Conservation (phyloP, 2,113 vertebrate species). For the Gobiocypris rarus region DNA sequence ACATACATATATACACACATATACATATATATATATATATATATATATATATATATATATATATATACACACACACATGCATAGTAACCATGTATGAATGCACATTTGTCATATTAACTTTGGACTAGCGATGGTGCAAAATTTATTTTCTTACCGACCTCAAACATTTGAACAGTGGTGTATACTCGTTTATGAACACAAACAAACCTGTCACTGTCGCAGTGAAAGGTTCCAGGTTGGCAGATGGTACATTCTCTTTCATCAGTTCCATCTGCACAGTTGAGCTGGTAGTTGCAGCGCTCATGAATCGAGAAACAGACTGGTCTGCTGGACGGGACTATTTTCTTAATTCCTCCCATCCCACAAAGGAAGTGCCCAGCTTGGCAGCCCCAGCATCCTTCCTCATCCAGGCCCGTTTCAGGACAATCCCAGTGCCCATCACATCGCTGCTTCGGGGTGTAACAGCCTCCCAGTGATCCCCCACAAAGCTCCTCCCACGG, state of each 20-base stretch:
- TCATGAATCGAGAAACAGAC: constrained; percentile 81
- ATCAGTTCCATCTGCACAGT: constrained; percentile 84
- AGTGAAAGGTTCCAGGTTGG: constrained; percentile 87
- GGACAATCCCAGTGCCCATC: constrained; percentile 88
- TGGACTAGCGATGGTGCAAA: too few species aligned
- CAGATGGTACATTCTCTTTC: constrained; percentile 85
- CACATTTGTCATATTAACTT: too few species aligned
- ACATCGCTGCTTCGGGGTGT: constrained; percentile 79
- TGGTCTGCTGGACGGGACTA: constrained; percentile 56
- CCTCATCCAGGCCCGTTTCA: constrained; percentile 83
- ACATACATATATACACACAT: too few species aligned
- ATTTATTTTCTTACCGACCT: too few species aligned
- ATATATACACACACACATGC: too few species aligned
- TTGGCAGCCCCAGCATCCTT: constrained; percentile 79
- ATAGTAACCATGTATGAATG: too few species aligned
- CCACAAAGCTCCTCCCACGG: constrained; percentile 85
- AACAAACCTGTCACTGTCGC: constrained; percentile 81
- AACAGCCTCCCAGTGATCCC: constrained; percentile 78
- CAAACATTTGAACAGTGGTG: neutral
- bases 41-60: too few species aligned
- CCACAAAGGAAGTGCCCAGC: constrained; percentile 81
- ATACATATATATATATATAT: too few species aligned
- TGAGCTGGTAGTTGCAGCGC: constrained; percentile 90
- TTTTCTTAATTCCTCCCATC: constrained; percentile 58
- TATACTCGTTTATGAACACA: neutral